Evolutionary conservation across 2,888 invertebrate species (phyloP), one percentile per base, ranked within the genome.

Genomic region (Eucriotettix oculatus): DNA sequence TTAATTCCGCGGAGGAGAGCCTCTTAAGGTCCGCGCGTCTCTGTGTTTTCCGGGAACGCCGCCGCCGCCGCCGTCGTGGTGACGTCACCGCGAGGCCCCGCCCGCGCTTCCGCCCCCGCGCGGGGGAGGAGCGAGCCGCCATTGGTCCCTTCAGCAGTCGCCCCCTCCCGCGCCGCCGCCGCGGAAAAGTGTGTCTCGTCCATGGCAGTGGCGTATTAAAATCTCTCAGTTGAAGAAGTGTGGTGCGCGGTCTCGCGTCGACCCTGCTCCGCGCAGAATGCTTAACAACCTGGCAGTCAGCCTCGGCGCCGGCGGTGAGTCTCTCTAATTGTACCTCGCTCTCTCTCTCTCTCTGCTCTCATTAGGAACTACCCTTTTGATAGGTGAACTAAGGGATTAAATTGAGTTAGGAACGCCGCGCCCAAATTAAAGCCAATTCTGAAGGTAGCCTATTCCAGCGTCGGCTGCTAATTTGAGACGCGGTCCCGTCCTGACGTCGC

Each of bases 231-330:
- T 29, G 29, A 29, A 29, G 29, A 29, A 29, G 29, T 29, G 54
- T 29, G 11, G 42, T 54, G 54, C 17, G 54, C n/a, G 58, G 52
- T 48, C 42, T 17, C 11, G 11, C 40, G 58, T 16, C 42, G 42
- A n/a, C 41, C 40, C 42, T 56, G 41, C 42, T 10, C 40, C 41
- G 42, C 40, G 10, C 53, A 17, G 64, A 59, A 69, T 70, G 70
- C 69, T 70, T 66, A 70, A 69, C 67, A 69, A 69, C 66, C 65
- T 70, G 64, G 67, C 69, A 16, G 63, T 63, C 66, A 66, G 67
- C 64, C 56, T 66, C 60, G 57, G 66, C 55, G 61, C 66, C 44
- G 63, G 62, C 60, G 70, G 69, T 69, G 62, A 68, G 67, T 65
- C 52, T 29, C 29, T 29, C 52, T 17, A 43, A 52, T 52, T 40